Percentiles rank a stretch among this genome's conserved stretches.
These are phyloP conservation scores for Coregonus clupeaformis DNA, from an alignment of 2,113 vertebrate genomes.

Conservation along the genomic window DNA sequence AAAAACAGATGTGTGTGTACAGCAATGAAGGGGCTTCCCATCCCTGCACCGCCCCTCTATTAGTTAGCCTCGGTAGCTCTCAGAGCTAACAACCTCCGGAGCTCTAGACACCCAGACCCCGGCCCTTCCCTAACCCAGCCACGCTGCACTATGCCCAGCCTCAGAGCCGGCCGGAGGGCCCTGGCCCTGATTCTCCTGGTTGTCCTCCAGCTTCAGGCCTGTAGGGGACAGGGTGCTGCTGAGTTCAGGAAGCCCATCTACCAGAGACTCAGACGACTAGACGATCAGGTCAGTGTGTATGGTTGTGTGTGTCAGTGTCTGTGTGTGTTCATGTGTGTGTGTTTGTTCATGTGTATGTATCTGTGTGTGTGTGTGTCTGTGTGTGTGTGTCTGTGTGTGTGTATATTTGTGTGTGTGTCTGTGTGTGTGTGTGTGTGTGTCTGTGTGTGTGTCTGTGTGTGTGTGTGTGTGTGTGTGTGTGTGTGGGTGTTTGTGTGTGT, in stretches of 20 bases:
- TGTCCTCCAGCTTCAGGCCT: constrained; percentile 29
- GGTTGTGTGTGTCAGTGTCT: neutral
- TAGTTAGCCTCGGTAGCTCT: neutral
- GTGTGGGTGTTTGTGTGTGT: too few relatives aligned
- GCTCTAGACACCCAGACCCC: constrained; percentile 3
- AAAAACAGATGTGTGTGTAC: neutral
- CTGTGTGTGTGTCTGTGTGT: too few relatives aligned
- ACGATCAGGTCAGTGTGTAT: constrained; percentile 73
- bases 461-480: too few relatives aligned
- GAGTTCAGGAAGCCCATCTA: constrained; percentile 49
- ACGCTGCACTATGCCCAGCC: constrained; percentile 37
- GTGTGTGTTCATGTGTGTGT: neutral
- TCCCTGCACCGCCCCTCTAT: neutral
- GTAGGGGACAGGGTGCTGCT: constrained; percentile 15
- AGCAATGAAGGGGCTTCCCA: neutral
- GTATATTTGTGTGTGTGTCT: too few relatives aligned
- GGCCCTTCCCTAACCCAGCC: constrained; percentile 18
- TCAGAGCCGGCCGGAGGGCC: neutral
- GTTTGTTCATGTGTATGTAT: neutral
- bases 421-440: too few relatives aligned
- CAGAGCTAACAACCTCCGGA: constrained; percentile 20
- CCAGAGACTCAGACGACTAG: constrained; percentile 70
- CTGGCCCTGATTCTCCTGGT: constrained; percentile 39
- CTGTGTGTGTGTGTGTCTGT: neutral
- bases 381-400: too few relatives aligned